phyloP scores from a whole-genome alignment of 2,888 invertebrate genomes.

The Achlya flavicornis region DNA sequence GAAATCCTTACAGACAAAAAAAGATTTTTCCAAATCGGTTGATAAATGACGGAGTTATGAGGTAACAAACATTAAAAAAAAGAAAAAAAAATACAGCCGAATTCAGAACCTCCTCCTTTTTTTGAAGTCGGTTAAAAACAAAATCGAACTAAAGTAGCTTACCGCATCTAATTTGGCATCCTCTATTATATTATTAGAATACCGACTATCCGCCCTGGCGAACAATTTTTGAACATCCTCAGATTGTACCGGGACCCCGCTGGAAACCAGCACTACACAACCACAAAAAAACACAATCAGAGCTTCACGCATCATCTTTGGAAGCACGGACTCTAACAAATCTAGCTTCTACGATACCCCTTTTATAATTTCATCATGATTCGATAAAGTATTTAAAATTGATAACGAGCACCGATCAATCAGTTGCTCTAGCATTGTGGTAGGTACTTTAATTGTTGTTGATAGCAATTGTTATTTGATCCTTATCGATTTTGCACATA shows the following conservation, averaged over 20 bases:
- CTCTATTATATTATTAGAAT: constrained; percentile 62
- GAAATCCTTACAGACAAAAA: too few species aligned
- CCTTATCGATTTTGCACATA: too few species aligned
- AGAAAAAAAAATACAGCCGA: too few species aligned
- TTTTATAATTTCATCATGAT: constrained; percentile 41
- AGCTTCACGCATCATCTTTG: constrained; percentile 31
- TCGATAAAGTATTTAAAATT: constrained; percentile 36
- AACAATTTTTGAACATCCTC: constrained; percentile 45
- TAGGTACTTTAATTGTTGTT: not conserved
- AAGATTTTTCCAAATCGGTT: too few species aligned
- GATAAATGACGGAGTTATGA: too few species aligned
- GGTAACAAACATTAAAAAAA: too few species aligned
- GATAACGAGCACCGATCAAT: constrained; percentile 19
- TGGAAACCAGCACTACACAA: constrained; percentile 34
- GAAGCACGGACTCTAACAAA: constrained; percentile 2
- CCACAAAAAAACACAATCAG: constrained; percentile 31
- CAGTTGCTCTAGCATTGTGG: not conserved
- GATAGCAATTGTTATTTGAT: too few species aligned
- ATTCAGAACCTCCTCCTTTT: too few species aligned
- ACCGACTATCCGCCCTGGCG: constrained; percentile 30
- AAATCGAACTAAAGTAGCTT: constrained; percentile 35
- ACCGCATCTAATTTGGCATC: constrained; percentile 70
- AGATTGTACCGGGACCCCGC: constrained; percentile 47
- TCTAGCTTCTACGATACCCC: constrained; percentile 11
- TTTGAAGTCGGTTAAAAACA: too few species aligned